Evolutionary conservation across 2,888 invertebrate species (phyloP).

Genomic region (Torymus aiolomorphi): DNA sequence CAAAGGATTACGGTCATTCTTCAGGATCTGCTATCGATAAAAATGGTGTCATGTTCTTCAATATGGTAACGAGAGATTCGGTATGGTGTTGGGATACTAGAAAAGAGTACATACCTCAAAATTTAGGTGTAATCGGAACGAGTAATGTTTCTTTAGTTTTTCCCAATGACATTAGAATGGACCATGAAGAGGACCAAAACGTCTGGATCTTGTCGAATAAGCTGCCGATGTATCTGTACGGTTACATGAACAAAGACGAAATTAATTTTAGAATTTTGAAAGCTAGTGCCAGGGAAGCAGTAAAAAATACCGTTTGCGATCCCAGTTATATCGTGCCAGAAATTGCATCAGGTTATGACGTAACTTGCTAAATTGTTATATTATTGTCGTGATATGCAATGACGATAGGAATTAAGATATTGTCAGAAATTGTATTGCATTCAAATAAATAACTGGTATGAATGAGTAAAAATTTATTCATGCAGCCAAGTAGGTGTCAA

Average conservation of each 20-base stretch:
- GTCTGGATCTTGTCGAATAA: slow-evolving; percentile 88
- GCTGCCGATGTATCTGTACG: slow-evolving; percentile 85
- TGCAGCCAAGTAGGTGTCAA: too few relatives aligned
- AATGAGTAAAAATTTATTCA: too few relatives aligned
- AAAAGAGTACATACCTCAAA: slow-evolving; percentile 81
- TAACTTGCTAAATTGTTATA: slow-evolving; percentile 63
- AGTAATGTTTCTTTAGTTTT: slow-evolving; percentile 83
- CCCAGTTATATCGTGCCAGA: slow-evolving; percentile 75
- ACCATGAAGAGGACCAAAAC: slow-evolving; percentile 82
- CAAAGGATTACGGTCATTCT: slow-evolving; percentile 80
- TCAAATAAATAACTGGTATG: too few relatives aligned
- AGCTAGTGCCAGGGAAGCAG: slow-evolving; percentile 81
- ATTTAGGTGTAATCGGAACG: slow-evolving; percentile 80
- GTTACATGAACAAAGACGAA: slow-evolving; percentile 79
- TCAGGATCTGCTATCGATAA: slow-evolving; percentile 85
- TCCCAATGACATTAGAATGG: slow-evolving; percentile 88
- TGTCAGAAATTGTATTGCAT: too few relatives aligned
- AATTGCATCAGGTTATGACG: slow-evolving; percentile 66
- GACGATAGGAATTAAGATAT: too few relatives aligned
- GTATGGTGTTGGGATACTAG: slow-evolving; percentile 88
- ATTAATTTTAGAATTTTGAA: slow-evolving; percentile 86
- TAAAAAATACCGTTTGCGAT: slow-evolving; percentile 84
- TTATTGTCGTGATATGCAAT: too few relatives aligned
- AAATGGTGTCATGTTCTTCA: slow-evolving; percentile 86
- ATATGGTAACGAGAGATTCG: slow-evolving; percentile 85